A percentile compares a stretch with the other conserved stretches of the same genome.
These are phyloP conservation scores for Myripristis jacobus DNA, from an alignment of 2,797 vertebrate species.

Conservation along the genomic window DNA sequence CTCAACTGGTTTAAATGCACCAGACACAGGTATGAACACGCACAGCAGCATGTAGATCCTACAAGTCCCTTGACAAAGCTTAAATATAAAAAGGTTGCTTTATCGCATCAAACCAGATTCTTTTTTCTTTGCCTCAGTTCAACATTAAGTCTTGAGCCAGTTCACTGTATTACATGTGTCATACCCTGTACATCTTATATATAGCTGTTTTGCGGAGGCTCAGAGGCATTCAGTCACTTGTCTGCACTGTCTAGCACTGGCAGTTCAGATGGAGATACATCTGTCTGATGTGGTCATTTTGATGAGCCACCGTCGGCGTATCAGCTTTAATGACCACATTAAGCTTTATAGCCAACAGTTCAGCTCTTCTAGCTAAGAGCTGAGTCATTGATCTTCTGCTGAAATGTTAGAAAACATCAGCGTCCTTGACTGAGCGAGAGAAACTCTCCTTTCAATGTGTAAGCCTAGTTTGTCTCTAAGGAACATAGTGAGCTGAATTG, in stretches of 20 bases:
- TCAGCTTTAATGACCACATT: slow-evolving; percentile 70
- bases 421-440: slow-evolving; percentile 58
- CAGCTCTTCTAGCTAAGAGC: slow-evolving; percentile 57
- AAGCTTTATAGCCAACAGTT: slow-evolving; percentile 68
- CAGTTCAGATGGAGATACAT: slow-evolving; percentile 8
- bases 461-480: slow-evolving; percentile 21
- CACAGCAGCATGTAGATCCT: neutral
- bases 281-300: slow-evolving; percentile 46
- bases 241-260: slow-evolving; percentile 2
- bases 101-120: no score
- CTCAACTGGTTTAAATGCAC: slow-evolving; percentile 99
- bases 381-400: slow-evolving; percentile 43
- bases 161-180: neutral
- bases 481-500: neutral
- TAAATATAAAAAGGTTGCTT: no score
- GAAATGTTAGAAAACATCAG: slow-evolving; percentile 60
- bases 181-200: neutral
- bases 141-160: neutral
- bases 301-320: slow-evolving; percentile 43
- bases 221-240: neutral
- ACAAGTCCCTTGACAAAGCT: no score
- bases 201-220: neutral
- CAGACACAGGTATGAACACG: slow-evolving; percentile 86
- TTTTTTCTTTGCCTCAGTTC: slow-evolving; percentile 6
- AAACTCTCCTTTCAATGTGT: slow-evolving; percentile 7